A percentile compares a stretch with the other conserved stretches of the same genome.
Evolutionary conservation across 2,888 invertebrate species (phyloP).

Genomic region (Diabrotica balteata): DNA sequence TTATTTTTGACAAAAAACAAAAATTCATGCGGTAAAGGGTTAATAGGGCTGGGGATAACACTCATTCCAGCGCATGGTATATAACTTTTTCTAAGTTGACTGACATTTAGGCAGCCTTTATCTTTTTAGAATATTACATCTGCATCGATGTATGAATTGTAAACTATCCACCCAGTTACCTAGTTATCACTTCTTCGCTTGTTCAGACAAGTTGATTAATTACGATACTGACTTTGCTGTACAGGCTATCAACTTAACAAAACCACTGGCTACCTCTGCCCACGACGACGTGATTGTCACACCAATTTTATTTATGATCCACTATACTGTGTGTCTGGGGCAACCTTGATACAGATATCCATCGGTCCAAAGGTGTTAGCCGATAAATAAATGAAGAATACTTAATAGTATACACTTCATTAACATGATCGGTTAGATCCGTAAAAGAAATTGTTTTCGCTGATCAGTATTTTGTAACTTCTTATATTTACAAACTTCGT

Average conservation of each 20-base stretch:
- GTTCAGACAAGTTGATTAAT: slow-evolving; percentile 31
- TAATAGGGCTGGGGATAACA: too few relatives aligned
- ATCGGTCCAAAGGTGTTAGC: too few relatives aligned
- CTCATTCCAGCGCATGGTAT: too few relatives aligned
- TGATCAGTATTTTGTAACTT: too few relatives aligned
- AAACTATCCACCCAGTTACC: slow-evolving; percentile 31
- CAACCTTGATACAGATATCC: too few relatives aligned
- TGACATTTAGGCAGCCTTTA: slow-evolving; percentile 28
- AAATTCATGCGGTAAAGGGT: too few relatives aligned
- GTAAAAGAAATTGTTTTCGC: too few relatives aligned
- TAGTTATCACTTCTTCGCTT: slow-evolving; percentile 31
- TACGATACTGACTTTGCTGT: slow-evolving; percentile 25
- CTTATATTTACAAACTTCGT: too few relatives aligned
- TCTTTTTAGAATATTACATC: slow-evolving; percentile 30
- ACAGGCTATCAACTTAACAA: slow-evolving; percentile 28
- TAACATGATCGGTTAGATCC: too few relatives aligned
- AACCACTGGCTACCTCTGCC: slow-evolving; percentile 25
- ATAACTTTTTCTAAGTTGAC: background rate
- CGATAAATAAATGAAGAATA: too few relatives aligned
- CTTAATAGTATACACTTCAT: too few relatives aligned
- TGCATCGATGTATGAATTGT: slow-evolving; percentile 33
- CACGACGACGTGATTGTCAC: slow-evolving; percentile 22
- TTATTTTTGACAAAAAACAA: too few relatives aligned
- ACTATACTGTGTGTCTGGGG: background rate
- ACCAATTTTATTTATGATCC: slow-evolving; percentile 28